These are phyloP conservation scores for Orientallactaga sibirica DNA, from an alignment of 2,797 vertebrate species.

Conservation along the genomic window DNA sequence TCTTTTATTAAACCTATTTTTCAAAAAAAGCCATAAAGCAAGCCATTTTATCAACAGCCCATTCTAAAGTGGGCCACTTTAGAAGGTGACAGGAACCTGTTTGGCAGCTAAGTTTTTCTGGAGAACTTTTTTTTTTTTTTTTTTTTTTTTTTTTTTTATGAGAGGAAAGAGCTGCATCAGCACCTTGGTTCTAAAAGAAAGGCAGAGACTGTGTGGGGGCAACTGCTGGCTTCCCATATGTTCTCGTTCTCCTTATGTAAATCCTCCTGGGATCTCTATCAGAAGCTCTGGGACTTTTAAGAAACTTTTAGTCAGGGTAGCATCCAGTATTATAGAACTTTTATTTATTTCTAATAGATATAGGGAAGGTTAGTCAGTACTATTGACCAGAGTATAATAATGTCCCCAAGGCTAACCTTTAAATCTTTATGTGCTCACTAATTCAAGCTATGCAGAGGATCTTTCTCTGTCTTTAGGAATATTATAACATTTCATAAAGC, in stretches of 20 bases:
- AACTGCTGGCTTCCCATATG: constrained; percentile 68
- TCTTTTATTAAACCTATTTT: constrained; percentile 71
- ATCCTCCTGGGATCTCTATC: constrained; percentile 70
- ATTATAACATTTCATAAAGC: constrained; percentile 84
- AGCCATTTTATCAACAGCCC: constrained; percentile 58
- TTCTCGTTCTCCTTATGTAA: constrained; percentile 67
- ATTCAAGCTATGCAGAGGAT: constrained; percentile 82
- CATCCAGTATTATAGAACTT: constrained; percentile 77
- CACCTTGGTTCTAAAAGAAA: constrained; percentile 76
- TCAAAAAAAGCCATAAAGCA: constrained; percentile 70
- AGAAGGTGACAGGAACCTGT: constrained; percentile 39
- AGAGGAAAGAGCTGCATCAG: constrained; percentile 70
- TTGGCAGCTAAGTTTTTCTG: constrained; percentile 64
- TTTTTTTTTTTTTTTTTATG: too few species aligned
- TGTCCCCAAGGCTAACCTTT: constrained; percentile 87
- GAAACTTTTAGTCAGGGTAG: constrained; percentile 80
- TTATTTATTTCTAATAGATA: constrained; percentile 82
- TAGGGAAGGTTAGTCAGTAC: constrained; percentile 83
- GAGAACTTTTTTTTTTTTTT: constrained; percentile 52
- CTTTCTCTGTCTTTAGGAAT: constrained; percentile 84
- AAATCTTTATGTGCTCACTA: constrained; percentile 85
- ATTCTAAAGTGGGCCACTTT: constrained; percentile 55
- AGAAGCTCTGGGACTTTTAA: constrained; percentile 64
- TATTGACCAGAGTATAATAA: constrained; percentile 85
- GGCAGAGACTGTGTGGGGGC: constrained; percentile 49